Evolutionary conservation across 1,140 invertebrate species (phyloP), one percentile per base, ranked within the genome.

Genomic region (Drosophila lini): DNA sequence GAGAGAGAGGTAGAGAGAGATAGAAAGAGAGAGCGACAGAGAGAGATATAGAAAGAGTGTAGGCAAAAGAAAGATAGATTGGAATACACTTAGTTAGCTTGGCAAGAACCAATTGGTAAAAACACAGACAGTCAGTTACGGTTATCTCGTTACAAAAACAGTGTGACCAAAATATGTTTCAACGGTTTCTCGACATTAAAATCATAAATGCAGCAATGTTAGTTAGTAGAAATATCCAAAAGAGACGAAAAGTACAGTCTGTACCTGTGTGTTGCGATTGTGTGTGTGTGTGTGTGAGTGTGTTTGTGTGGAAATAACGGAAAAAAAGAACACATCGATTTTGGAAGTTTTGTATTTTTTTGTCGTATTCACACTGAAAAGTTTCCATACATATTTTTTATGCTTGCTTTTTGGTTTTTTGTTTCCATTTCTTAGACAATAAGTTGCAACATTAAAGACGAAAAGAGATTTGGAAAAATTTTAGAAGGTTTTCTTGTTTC

Each of bases 371-470:
- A 76, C 74, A 79, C 64, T 55, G 75, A 59, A 75, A 82, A 69
- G 60, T 61, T 68, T 64, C 13, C 67, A 38, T 57, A 58, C 71
- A 50, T 70, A 76, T 55, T 41, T 79, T 75, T 32, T 36, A 67
- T 62, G 62, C 67, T 71, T 57, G 65, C 52, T 69, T 64, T 71
- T 44, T 59, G 15, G 42, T 61, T 63, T 79, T 74, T 61, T 63
- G 63, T 70, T 62, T 82, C 74, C 69, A 83, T 85, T 90, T 90
- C 81, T 81, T 90, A 85, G 79, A 90, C 81, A 90, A 90, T 90
- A 90, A 91, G 90, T 91, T 91, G 90, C 90, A 91, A 91, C 90
- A 91, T 91, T 91, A 91, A 91, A 91, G 90, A 91, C 90, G 79
- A 91, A 90, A 90, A 89, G 86, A 89, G 77, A 89, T 76, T 89